Evolutionary conservation across 2,113 vertebrate species (phyloP).

Genomic region (Apodemus sylvaticus): DNA sequence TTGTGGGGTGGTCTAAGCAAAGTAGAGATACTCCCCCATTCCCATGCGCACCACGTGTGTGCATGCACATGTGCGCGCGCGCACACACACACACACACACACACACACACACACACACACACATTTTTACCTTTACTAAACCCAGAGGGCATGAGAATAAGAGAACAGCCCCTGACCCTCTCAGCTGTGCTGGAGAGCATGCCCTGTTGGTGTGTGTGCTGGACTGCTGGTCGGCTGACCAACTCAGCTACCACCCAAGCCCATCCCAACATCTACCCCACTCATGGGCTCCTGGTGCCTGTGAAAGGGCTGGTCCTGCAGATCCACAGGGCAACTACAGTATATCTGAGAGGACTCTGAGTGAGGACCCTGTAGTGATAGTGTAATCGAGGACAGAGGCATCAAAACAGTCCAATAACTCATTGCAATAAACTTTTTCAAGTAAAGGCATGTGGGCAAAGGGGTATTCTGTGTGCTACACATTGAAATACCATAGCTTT

Average conservation of each 20-base stretch:
- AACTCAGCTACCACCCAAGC: not conserved
- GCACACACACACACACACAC: no score
- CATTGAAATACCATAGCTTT: not conserved
- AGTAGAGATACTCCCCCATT: no score
- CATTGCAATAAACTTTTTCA: not conserved
- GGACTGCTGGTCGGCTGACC: not conserved
- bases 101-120: no score
- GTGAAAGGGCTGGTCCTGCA: not conserved
- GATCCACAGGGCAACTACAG: not conserved
- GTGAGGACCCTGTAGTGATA: not conserved
- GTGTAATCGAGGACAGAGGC: not conserved
- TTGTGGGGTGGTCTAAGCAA: not conserved
- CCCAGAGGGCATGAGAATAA: not conserved
- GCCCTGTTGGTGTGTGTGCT: not conserved
- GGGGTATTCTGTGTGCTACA: not conserved
- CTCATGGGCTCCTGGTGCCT: not conserved
- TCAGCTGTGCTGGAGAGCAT: not conserved
- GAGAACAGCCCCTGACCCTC: not conserved
- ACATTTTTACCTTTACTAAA: not conserved
- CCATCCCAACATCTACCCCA: not conserved
- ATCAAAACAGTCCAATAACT: not conserved
- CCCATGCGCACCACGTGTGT: no score
- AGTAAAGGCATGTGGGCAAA: not conserved
- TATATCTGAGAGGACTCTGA: not conserved
- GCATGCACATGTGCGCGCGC: no score